Base-by-base conservation (phyloP, 2,797 vertebrate genomes). In the Ceyx erithaca region DNA sequence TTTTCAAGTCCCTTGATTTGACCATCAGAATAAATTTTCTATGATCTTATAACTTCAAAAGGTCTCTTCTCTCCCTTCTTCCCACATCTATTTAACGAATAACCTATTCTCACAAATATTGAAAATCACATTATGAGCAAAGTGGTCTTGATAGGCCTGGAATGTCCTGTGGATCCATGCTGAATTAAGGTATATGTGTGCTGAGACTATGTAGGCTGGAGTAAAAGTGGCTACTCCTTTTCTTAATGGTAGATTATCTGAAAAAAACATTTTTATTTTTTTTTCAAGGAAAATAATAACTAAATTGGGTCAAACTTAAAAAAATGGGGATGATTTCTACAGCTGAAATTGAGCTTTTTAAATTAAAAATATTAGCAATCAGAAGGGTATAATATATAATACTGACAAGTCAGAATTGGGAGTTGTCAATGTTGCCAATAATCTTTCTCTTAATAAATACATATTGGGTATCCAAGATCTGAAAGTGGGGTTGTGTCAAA, bases 1-100 rank as follows among this genome's bases (percentile, higher is more conserved):
- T 58, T 87, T 90, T 89, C 77, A 84, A 68, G 57, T 87, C 69
- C 68, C 75, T 83, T 87, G 57, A 91, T 92, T 94, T 12, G 0
- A 91, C 86, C 63, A 96, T 91, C 70, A 81, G 70, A 93, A 94
- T 86, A 86, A 81, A 91, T 95, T 90, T 94, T 79, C 85, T 90
- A 33, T 90, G 70, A 72, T 84, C 80, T 94, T 75, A 67, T 90
- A 91, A 86, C 85, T 94, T 94, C 73, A 94, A 86, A 94, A 95
- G 67, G 25, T 73, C 70, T 81, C 71, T 75, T 77, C 6, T 4
- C 12, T 92, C 62, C 52, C 45, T 45, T 75, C 66, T 92, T 87
- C 46, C 40, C 71, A 62, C 41, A 87, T 85, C 87, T 92, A 54
- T 92, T 94, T 95, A 92, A 94, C 85, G 85, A 92, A 69, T 79